phyloP scores from a whole-genome alignment of 2,113 vertebrate species.

The Larimichthys polyactis region DNA sequence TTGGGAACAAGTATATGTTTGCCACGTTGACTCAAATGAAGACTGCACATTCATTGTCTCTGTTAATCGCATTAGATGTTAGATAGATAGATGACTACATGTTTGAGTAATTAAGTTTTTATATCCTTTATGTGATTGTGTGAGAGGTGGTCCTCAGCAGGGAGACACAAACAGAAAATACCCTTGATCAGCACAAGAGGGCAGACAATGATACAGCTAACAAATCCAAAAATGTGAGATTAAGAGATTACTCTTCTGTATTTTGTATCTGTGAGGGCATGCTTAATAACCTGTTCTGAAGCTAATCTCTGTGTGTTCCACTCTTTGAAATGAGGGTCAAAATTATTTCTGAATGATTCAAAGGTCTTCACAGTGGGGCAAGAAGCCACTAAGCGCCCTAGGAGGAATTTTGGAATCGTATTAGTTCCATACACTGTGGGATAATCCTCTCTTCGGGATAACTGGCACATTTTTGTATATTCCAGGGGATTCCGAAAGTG shows the following conservation, averaged over 20 bases:
- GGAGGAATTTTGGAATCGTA: conserved; percentile 75
- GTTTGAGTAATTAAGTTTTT: too few species aligned
- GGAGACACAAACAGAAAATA: not conserved
- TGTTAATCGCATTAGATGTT: not conserved
- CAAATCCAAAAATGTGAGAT: conserved; percentile 37
- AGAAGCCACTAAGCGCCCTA: conserved; percentile 72
- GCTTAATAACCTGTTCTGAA: conserved; percentile 50
- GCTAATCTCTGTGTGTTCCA: conserved; percentile 54
- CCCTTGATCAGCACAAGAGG: conserved; percentile 19
- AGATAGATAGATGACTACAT: not conserved
- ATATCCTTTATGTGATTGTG: too few species aligned
- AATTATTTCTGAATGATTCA: conserved; percentile 67
- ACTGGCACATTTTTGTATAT: conserved; percentile 78
- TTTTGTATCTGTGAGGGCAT: conserved; percentile 34
- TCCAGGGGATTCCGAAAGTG: conserved; percentile 64
- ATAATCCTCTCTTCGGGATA: conserved; percentile 78
- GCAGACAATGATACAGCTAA: conserved; percentile 24
- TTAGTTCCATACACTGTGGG: conserved; percentile 77
- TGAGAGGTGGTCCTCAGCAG: not conserved
- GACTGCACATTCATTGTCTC: too few species aligned
- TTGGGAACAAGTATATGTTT: too few species aligned
- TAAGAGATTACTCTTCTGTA: conserved; percentile 33
- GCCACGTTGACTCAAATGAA: too few species aligned
- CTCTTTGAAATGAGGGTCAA: conserved; percentile 58
- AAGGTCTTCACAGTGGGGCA: conserved; percentile 65